Evolutionary conservation across 2,888 invertebrate species (phyloP).

Genomic region (Cephus spinipes): DNA sequence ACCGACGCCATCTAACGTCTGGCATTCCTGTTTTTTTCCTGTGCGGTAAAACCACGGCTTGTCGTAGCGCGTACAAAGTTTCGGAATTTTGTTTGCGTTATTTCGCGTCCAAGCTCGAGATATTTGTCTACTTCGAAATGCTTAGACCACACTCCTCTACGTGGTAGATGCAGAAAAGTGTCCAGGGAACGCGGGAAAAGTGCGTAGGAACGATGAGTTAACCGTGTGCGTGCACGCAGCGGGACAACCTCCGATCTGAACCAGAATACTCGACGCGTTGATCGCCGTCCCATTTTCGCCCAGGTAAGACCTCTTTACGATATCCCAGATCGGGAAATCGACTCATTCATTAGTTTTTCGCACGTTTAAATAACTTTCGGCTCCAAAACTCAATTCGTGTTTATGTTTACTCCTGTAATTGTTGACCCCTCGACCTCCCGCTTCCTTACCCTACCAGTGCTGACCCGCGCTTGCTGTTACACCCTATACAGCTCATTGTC

Average conservation of each 20-base stretch:
- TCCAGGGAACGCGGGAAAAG: constrained; percentile 38
- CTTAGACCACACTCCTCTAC: constrained; percentile 22
- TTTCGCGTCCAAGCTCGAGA: constrained; percentile 31
- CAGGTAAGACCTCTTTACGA: background rate
- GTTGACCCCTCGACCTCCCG: constrained; percentile 37
- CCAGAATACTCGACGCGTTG: constrained; percentile 6
- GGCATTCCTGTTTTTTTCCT: constrained; percentile 61
- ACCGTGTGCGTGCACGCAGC: constrained; percentile 50
- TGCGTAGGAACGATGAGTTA: constrained; percentile 55
- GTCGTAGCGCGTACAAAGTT: constrained; percentile 42
- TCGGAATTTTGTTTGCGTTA: constrained; percentile 37
- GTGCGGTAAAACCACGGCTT: constrained; percentile 52
- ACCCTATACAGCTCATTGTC: background rate
- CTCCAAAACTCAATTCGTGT: constrained; percentile 46
- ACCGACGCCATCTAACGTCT: constrained; percentile 66
- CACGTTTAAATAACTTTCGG: constrained; percentile 11
- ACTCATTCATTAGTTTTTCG: background rate
- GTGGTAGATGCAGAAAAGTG: constrained; percentile 36
- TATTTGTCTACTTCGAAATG: constrained; percentile 19
- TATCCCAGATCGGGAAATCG: background rate
- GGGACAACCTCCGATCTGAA: constrained; percentile 15
- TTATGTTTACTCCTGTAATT: constrained; percentile 62
- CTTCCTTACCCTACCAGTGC: constrained; percentile 13
- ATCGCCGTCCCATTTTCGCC: background rate
- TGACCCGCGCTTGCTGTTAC: background rate